A percentile compares a stretch with the other conserved stretches of the same genome.
Evolutionary conservation across 1,140 invertebrate species (phyloP).

Genomic region (Watersipora subatra): DNA sequence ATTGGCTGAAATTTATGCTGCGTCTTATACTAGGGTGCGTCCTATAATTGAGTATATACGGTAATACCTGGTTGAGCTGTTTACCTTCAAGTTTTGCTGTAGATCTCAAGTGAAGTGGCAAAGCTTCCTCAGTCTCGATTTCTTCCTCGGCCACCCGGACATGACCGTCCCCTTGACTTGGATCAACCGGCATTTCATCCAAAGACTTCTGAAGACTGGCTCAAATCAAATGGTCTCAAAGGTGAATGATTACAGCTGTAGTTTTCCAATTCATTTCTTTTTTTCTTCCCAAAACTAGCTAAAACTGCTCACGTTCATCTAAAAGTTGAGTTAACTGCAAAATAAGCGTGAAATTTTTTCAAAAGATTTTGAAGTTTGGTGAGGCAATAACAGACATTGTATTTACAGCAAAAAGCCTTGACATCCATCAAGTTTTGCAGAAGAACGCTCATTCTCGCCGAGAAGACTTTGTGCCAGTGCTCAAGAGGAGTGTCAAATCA

Average conservation of each 20-base stretch:
- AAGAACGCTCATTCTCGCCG: conserved; percentile 39
- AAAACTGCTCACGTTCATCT: no score
- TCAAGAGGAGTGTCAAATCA: conserved; percentile 39
- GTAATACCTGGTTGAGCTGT: no score
- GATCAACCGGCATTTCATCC: conserved; percentile 34
- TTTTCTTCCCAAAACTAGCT: no score
- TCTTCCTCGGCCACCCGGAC: conserved; percentile 37
- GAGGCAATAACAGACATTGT: conserved; percentile 4
- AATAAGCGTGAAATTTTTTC: no score
- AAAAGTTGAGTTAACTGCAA: no score
- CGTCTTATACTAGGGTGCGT: no score
- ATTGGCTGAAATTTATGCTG: no score
- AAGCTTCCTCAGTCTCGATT: conserved; percentile 37
- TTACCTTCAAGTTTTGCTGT: no score
- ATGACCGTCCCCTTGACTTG: conserved; percentile 32
- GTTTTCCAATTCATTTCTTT: background rate
- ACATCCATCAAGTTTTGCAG: conserved; percentile 38
- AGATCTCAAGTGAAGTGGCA: conserved; percentile 35
- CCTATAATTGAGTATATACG: no score
- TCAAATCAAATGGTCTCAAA: conserved; percentile 37
- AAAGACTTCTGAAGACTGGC: conserved; percentile 33
- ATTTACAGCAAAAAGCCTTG: conserved; percentile 31
- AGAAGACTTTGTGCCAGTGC: conserved; percentile 39
- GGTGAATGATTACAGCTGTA: conserved; percentile 16
- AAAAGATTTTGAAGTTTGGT: no score